Percentiles rank a stretch among this genome's conserved stretches.
phyloP scores from a whole-genome alignment of 2,888 invertebrate species.

The Trimorus sp. region DNA sequence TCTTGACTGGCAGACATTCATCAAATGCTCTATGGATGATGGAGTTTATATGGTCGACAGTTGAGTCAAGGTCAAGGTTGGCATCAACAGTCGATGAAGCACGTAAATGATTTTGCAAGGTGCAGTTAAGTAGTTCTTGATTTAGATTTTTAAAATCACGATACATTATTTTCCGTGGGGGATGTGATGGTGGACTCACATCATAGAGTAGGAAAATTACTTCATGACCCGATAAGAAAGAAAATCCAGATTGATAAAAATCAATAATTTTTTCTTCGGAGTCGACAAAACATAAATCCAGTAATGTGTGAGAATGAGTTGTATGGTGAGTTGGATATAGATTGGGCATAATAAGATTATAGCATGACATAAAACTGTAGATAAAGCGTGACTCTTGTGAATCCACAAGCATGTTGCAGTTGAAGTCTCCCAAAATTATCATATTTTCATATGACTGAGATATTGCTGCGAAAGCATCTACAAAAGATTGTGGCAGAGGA shows the following conservation, averaged over 20 bases:
- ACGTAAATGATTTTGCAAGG: not conserved
- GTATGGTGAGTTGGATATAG: not conserved
- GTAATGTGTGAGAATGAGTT: not conserved
- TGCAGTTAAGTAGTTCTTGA: too few relatives aligned
- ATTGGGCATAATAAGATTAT: not conserved
- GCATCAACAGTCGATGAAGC: too few relatives aligned
- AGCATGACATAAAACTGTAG: not conserved
- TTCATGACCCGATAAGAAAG: constrained; percentile 2
- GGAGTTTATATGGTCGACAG: not conserved
- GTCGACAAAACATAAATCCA: not conserved
- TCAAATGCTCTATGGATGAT: not conserved
- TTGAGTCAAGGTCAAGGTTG: not conserved
- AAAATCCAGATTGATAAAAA: not conserved
- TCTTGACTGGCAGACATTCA: not conserved
- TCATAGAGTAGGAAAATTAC: not conserved
- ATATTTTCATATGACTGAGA: not conserved
- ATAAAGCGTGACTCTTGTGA: not conserved
- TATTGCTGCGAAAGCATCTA: not conserved
- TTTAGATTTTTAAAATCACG: not conserved
- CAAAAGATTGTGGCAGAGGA: not conserved
- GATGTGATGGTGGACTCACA: not conserved
- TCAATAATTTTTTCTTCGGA: not conserved
- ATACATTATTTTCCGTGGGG: not conserved
- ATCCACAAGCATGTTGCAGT: not conserved
- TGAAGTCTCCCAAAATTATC: constrained; percentile 7